Base-by-base conservation (phyloP, 2,113 vertebrate species). In the Mystacornis crossleyi region DNA sequence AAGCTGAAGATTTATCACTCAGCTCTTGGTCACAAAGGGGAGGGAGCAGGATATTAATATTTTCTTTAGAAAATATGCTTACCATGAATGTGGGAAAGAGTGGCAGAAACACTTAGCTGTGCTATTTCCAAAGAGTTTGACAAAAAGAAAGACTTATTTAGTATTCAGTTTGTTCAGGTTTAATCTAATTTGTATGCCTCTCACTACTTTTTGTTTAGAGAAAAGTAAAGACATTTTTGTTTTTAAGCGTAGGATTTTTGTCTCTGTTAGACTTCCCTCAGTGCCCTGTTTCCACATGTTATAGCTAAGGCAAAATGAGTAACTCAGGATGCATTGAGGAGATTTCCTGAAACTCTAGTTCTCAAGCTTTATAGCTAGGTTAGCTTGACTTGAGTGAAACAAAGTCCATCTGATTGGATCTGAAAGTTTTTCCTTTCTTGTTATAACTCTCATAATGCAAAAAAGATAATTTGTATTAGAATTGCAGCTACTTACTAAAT, bases 121-220 rank as follows among this genome's bases (percentile, higher is more conserved):
- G 81, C 20, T 75, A 6, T 60, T 88, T 94, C 62, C 58, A 89
- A 93, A 69, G 81, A 67, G n/a, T 92, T 82, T 82, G 69, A 92
- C 43, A 89, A 34, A 85, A 43, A 87, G 51, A 25, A 62, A 66
- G 3, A 1, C 33, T 51, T 61, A 50, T 7, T 14, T 60, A 69
- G 47, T 53, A 81, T 71, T 94, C 50, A 50, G 17, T 93, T 61
- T 93, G 28, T 86, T 93, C 93, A 92, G 54, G 90, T 90, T 93
- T 91, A 95, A 61, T 85, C 34, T 51, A 65, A 8, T 12, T 79
- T 66, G 61, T 74, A 34, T 29, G 7, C 38, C 50, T 54, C 84
- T 88, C 73, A 81, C 29, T n/a, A 40, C 58, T 89, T 84, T 95
- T 90, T 88, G 33, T 67, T 48, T 66, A 80, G 61, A 79, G 58